A percentile compares a stretch with the other conserved stretches of the same genome.
Evolutionary conservation across 1,140 invertebrate species (phyloP).

Genomic region (Tetramorium simillimum): DNA sequence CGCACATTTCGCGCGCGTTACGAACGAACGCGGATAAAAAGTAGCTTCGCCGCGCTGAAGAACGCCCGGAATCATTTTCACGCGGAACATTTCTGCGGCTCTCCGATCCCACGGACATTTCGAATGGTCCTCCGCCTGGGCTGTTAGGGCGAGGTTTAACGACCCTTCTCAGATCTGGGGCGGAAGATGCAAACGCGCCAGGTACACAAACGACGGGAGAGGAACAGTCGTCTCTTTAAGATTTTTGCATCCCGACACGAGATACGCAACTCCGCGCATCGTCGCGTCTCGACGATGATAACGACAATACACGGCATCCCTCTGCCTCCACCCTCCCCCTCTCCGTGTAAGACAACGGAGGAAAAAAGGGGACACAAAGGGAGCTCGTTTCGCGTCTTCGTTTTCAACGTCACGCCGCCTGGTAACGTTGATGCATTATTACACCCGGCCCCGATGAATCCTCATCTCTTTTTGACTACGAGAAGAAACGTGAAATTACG

Average conservation of each 20-base stretch:
- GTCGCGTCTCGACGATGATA: constrained; percentile 9
- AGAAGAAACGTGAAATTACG: constrained; percentile 47
- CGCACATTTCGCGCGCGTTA: neutral
- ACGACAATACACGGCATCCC: constrained; percentile 2
- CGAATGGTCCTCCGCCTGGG: neutral
- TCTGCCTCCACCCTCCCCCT: neutral
- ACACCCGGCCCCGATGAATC: constrained; percentile 25
- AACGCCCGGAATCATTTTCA: neutral
- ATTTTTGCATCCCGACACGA: constrained; percentile 21
- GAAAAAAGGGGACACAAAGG: constrained; percentile 7
- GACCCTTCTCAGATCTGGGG: neutral
- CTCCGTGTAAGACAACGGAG: neutral
- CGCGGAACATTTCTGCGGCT: neutral
- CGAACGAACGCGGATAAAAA: neutral
- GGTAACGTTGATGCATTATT: constrained; percentile 40
- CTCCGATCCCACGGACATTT: neutral
- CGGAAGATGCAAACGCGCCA: neutral
- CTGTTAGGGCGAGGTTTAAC: neutral
- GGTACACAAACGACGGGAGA: neutral
- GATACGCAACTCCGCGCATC: constrained; percentile 21
- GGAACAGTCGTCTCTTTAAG: constrained; percentile 23
- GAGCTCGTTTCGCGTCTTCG: constrained; percentile 30
- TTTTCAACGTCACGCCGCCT: neutral
- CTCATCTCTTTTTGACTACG: constrained; percentile 48
- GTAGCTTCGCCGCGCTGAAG: neutral